phyloP scores from a whole-genome alignment of 2,113 vertebrate species.

The Todiramphus saurophagus region DNA sequence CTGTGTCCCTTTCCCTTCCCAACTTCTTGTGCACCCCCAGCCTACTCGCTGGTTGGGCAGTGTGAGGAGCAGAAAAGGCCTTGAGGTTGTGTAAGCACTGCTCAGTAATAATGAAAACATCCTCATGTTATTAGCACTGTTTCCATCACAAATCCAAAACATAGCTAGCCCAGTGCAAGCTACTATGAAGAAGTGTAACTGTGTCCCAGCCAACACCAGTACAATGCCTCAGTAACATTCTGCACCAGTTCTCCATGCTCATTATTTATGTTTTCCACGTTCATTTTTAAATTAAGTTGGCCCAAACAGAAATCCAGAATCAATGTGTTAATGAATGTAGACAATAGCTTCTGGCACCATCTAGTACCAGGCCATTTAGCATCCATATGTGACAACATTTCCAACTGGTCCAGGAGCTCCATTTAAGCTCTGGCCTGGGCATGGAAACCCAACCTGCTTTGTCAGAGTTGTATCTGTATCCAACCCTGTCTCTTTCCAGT shows the following conservation, averaged over 20 bases:
- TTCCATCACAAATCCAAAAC: background rate
- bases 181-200: background rate
- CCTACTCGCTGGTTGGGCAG: background rate
- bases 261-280: background rate
- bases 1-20: background rate
- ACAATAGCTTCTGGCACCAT: background rate
- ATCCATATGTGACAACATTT: background rate
- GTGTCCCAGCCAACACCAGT: background rate
- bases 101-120: background rate
- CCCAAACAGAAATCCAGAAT: background rate
- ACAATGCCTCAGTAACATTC: background rate
- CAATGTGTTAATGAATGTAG: rapidly evolving
- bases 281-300: background rate
- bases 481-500: background rate
- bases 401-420: background rate
- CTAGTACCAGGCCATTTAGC: background rate
- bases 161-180: background rate
- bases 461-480: background rate
- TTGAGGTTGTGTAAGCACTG: background rate
- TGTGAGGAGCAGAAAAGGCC: background rate
- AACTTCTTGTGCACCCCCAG: background rate
- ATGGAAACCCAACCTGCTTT: background rate
- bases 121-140: background rate
- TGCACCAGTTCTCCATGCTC: background rate
- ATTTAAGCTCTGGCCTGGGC: background rate